Conservation (phyloP, 2,797 vertebrate species). For the Sus cebifrons region DNA sequence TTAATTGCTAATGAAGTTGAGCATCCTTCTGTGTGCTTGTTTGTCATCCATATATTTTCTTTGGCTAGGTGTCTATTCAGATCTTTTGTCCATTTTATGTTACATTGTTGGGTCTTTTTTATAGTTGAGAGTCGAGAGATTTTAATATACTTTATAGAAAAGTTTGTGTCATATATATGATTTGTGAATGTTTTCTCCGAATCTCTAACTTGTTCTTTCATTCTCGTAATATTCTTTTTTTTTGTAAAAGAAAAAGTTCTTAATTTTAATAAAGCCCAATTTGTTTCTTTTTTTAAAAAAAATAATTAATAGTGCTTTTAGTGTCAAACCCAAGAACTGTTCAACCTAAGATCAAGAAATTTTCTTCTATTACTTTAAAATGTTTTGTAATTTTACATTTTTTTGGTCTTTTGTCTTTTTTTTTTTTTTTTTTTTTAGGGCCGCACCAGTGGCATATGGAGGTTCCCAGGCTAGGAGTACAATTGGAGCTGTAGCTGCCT, state of each 20-base stretch:
- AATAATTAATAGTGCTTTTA: not conserved
- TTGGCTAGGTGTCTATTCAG: not conserved
- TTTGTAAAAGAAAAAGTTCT: not conserved
- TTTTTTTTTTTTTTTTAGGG: no score
- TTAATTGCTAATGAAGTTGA: not conserved
- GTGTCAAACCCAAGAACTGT: not conserved
- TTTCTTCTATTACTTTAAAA: not conserved
- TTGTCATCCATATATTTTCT: not conserved
- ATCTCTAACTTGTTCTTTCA: not conserved
- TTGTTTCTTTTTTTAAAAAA: not conserved
- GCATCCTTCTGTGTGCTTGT: not conserved
- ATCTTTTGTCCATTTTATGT: constrained; percentile 1
- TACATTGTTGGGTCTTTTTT: not conserved
- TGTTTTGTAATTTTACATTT: not conserved
- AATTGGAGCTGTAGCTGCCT: no score
- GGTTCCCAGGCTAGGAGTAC: no score
- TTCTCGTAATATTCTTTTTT: not conserved
- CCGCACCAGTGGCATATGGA: no score
- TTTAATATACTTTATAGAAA: constrained; percentile 15
- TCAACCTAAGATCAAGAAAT: not conserved
- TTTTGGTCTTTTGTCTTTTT: not conserved
- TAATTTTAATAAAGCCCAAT: constrained; percentile 4
- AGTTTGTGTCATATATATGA: not conserved
- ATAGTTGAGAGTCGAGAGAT: not conserved
- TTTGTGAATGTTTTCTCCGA: constrained; percentile 24